Conservation (phyloP, 2,113 vertebrate genomes). For the Pangasianodon hypophthalmus region DNA sequence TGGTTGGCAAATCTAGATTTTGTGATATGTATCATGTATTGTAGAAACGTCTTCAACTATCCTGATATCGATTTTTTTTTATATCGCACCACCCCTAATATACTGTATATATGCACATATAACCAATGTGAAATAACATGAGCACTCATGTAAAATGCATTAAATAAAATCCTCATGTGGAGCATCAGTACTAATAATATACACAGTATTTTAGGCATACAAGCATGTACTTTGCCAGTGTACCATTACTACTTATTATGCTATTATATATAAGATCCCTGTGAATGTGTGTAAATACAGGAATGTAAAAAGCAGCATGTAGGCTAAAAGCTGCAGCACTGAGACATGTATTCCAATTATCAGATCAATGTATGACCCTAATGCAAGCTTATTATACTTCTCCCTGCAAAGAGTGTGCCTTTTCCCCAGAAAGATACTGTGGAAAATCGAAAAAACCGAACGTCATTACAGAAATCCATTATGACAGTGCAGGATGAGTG, state of each 20-base stretch:
- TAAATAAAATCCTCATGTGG: background rate
- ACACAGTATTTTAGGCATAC: background rate
- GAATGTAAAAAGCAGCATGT: background rate
- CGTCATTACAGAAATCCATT: slow-evolving; percentile 1
- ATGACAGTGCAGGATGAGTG: background rate
- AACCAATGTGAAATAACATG: no score
- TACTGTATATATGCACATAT: no score
- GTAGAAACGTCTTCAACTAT: background rate
- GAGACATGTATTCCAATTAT: slow-evolving; percentile 56
- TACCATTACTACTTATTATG: background rate
- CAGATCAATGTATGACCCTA: background rate
- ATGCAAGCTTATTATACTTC: slow-evolving; percentile 8
- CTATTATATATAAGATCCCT: background rate
- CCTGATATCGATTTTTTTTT: background rate
- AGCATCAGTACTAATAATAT: background rate
- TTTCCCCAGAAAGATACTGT: background rate
- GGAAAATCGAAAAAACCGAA: background rate
- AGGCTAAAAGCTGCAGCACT: slow-evolving; percentile 37
- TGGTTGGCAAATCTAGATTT: background rate
- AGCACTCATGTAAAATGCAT: no score
- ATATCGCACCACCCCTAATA: no score
- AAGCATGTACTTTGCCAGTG: slow-evolving; percentile 1
- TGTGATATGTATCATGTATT: background rate
- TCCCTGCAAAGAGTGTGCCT: background rate
- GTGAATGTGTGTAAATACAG: background rate